Conservation (phyloP, 2,888 invertebrate species). For the Protophormia terraenovae region DNA sequence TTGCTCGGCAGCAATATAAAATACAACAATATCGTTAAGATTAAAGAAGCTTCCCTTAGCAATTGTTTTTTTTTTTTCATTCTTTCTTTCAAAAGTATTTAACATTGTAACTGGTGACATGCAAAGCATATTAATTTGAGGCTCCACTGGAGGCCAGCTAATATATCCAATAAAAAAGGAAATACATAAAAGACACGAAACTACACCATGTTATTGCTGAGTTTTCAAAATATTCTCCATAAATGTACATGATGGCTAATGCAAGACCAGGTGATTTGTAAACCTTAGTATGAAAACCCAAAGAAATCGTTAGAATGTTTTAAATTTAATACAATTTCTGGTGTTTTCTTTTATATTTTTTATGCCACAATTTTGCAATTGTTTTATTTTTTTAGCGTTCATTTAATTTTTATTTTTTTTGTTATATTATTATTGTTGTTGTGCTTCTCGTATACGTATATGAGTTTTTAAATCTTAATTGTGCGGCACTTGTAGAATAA, state of each 20-base stretch:
- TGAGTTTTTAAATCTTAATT: constrained; percentile 36
- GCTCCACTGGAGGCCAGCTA: not conserved
- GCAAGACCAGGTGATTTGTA: not conserved
- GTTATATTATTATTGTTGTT: not conserved
- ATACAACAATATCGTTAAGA: not conserved
- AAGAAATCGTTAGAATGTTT: not conserved
- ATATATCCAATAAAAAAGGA: not conserved
- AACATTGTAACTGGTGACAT: not conserved
- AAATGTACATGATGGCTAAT: too few species aligned
- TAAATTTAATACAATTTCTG: not conserved
- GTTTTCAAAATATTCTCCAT: too few species aligned
- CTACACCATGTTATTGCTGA: not conserved
- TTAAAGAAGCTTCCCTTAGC: not conserved
- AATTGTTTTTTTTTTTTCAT: not conserved
- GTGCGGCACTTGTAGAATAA: constrained; percentile 42
- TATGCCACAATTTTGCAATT: not conserved
- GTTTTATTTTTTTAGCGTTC: not conserved
- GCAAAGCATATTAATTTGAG: constrained; percentile 14
- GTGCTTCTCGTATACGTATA: not conserved
- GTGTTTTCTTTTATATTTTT: not conserved
- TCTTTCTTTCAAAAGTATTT: not conserved
- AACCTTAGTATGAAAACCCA: too few species aligned
- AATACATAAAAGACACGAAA: not conserved
- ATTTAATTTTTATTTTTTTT: not conserved
- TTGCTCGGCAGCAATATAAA: not conserved